Conservation (phyloP, 2,888 invertebrate genomes). For the Chamaedrilus cognettii region DNA sequence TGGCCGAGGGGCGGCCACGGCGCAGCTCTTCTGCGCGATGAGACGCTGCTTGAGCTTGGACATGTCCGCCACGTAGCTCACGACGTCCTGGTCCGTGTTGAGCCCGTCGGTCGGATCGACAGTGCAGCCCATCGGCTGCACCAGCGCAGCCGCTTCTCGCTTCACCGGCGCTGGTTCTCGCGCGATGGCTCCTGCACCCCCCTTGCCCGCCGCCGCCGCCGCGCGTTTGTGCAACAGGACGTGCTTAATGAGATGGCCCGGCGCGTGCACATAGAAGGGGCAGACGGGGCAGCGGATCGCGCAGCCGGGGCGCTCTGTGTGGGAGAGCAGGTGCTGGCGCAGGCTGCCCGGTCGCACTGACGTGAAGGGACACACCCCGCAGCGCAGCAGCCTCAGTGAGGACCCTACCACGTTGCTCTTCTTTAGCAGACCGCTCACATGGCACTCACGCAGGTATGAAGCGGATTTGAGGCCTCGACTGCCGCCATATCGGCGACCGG, state of each 20-base stretch:
- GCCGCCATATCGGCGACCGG: background rate
- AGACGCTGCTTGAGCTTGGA: too few relatives aligned
- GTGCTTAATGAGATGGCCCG: conserved; percentile 79
- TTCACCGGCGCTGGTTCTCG: too few relatives aligned
- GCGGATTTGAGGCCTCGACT: too few relatives aligned
- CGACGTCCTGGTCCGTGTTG: too few relatives aligned
- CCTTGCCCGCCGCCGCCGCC: too few relatives aligned
- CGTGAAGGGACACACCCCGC: conserved; percentile 11
- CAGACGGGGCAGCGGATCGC: conserved; percentile 79
- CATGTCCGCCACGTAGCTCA: too few relatives aligned
- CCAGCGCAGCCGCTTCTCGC: too few relatives aligned
- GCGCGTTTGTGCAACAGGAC: conserved; percentile 68
- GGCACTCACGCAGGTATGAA: too few relatives aligned
- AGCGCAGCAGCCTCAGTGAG: too few relatives aligned
- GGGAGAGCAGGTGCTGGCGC: conserved; percentile 84
- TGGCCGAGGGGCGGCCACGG: background rate
- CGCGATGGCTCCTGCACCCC: too few relatives aligned
- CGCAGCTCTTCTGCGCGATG: background rate
- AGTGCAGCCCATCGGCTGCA: too few relatives aligned
- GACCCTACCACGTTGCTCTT: conserved; percentile 1
- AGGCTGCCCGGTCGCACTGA: conserved; percentile 42
- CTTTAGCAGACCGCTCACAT: background rate
- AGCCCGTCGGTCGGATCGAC: too few relatives aligned
- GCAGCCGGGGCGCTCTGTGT: conserved; percentile 70
- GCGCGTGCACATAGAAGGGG: conserved; percentile 78